Evolutionary conservation across 1,140 invertebrate genomes (phyloP).

Genomic region (Plodia interpunctella): DNA sequence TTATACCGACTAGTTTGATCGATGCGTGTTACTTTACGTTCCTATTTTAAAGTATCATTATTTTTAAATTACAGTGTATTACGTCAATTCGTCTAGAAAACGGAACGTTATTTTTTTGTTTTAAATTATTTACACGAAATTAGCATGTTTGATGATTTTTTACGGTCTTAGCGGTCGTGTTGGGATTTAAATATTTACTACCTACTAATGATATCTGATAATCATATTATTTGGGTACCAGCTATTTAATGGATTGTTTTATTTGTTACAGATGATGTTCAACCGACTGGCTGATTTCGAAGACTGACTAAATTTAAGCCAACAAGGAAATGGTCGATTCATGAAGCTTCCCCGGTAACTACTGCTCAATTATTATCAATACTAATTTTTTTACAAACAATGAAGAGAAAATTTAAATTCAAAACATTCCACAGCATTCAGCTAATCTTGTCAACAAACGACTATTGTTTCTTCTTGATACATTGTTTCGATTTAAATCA

Average conservation of each 20-base stretch:
- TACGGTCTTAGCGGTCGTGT: slow-evolving; percentile 20
- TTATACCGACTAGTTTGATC: slow-evolving; percentile 57
- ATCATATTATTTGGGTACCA: slow-evolving; percentile 19
- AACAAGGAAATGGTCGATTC: slow-evolving; percentile 49
- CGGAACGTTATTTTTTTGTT: slow-evolving; percentile 38
- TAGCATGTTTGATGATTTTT: slow-evolving; percentile 49
- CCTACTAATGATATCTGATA: slow-evolving; percentile 16
- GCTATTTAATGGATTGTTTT: slow-evolving; percentile 17
- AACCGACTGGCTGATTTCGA: slow-evolving; percentile 44
- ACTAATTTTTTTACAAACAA: slow-evolving; percentile 53
- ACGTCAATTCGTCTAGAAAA: slow-evolving; percentile 61
- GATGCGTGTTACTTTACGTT: slow-evolving; percentile 55
- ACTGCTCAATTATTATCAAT: slow-evolving; percentile 10
- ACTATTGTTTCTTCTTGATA: slow-evolving; percentile 65
- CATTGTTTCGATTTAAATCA: slow-evolving; percentile 71
- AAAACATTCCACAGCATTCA: slow-evolving; percentile 73
- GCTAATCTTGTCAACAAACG: slow-evolving; percentile 74
- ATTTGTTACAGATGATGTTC: slow-evolving; percentile 53
- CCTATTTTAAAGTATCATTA: slow-evolving; percentile 54
- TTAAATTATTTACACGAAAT: slow-evolving; percentile 52
- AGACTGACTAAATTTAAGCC: slow-evolving; percentile 62
- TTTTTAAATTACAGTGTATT: slow-evolving; percentile 68
- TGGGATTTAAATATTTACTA: neutral
- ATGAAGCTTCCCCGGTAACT: slow-evolving; percentile 45
- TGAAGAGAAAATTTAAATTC: slow-evolving; percentile 65